A percentile compares a stretch with the other conserved stretches of the same genome.
Evolutionary conservation across 2,113 vertebrate genomes (phyloP).

Genomic region (Willisornis vidua): DNA sequence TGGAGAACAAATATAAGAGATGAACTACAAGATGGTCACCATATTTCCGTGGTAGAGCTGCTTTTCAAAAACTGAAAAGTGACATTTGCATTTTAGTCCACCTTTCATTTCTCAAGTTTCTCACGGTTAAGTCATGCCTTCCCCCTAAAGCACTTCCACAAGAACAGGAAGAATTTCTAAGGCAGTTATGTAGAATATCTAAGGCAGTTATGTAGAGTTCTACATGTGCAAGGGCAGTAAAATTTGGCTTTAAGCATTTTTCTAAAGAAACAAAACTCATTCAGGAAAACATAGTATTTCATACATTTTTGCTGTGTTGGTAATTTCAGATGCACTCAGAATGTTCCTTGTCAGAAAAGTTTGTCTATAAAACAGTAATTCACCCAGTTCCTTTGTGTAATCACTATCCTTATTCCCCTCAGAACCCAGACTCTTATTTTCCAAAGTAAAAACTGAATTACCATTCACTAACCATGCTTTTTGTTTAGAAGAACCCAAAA

Average conservation of each 20-base stretch:
- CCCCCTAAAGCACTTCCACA: background rate
- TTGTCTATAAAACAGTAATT: background rate
- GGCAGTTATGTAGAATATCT: background rate
- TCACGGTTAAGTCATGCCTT: background rate
- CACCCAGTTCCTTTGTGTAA: background rate
- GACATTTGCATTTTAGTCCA: background rate
- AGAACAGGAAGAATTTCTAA: background rate
- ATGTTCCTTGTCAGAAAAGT: background rate
- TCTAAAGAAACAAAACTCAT: background rate
- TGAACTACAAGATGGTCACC: background rate
- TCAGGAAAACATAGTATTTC: background rate
- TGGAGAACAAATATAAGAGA: background rate
- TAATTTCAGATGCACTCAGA: background rate
- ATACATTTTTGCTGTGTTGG: background rate
- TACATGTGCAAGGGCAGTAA: background rate
- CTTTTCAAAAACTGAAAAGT: background rate
- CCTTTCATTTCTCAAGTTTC: background rate
- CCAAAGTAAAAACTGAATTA: background rate
- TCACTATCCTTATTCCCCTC: background rate
- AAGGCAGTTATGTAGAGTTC: background rate
- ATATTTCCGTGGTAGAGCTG: background rate
- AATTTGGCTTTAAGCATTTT: background rate
- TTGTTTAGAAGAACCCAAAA: background rate
- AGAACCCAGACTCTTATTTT: background rate
- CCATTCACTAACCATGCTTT: background rate